Percentiles rank a stretch among this genome's conserved stretches.
These are phyloP conservation scores for Odontomyia ornata DNA, from an alignment of 2,888 invertebrate genomes.

Conservation along the genomic window DNA sequence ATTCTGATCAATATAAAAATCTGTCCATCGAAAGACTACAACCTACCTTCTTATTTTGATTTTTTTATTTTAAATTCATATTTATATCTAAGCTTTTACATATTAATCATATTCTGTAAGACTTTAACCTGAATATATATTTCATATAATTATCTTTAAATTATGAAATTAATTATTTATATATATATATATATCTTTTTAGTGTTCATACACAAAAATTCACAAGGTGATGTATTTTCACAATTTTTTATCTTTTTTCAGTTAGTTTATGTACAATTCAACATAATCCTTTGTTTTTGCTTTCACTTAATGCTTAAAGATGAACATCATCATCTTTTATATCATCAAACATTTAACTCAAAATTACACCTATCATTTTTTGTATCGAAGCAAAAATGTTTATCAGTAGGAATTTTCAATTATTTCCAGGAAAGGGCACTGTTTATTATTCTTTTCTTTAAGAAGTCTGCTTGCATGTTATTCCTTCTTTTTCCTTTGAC, in stretches of 20 bases:
- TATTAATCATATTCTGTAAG: background rate
- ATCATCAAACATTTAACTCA: background rate
- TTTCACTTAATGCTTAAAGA: background rate
- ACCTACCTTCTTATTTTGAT: background rate
- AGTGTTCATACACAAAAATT: slow-evolving; percentile 6
- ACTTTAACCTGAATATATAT: slow-evolving; percentile 23
- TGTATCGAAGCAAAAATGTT: background rate
- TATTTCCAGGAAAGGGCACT: background rate
- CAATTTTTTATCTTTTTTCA: slow-evolving; percentile 8
- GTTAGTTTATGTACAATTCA: background rate
- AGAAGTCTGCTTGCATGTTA: no score
- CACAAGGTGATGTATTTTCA: slow-evolving; percentile 15
- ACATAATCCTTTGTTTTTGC: background rate
- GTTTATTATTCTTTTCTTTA: no score
- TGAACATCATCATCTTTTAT: background rate
- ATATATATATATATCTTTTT: slow-evolving; percentile 1
- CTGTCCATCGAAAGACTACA: no score
- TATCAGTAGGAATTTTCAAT: background rate
- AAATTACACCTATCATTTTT: slow-evolving; percentile 3
- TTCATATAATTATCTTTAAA: slow-evolving; percentile 22
- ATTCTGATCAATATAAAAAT: no score
- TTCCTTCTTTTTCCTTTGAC: no score
- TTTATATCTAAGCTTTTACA: slow-evolving; percentile 31
- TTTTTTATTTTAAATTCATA: slow-evolving; percentile 21
- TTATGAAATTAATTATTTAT: slow-evolving; percentile 20